Evolutionary conservation across 2,888 invertebrate species (phyloP), one percentile per base, ranked within the genome.

Genomic region (Ormyrus pomaceus): DNA sequence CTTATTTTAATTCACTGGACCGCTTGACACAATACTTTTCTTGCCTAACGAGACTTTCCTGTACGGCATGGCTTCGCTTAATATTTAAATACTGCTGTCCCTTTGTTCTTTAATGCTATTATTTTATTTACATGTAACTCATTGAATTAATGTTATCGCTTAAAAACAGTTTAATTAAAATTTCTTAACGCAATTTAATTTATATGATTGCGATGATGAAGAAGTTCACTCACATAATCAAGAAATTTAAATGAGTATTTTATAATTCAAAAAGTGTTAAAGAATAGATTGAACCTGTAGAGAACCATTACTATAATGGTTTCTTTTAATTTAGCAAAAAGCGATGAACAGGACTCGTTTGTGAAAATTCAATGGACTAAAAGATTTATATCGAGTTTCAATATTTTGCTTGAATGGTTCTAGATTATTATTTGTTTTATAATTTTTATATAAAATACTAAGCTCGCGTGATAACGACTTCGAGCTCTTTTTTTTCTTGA

Each of bases 371-470:
- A 10, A 65, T 34, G 10, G 56, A 9, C 34, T 34, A 34, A 34
- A 34, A 34, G 34, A 34, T 34, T 34, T 34, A 34, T 34, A 34
- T 4, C 34, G 34, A 34, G 34, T 34, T 34, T 34, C 34, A 50
- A 51, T 45, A 9, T 75, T 71, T 72, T 13, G 76, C 53, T 80
- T 80, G n/a, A 68, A 68, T 62, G 45, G 46, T 61, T 51, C 55
- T 76, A 62, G 9, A 51, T 50, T 13, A 45, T 59, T 46, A 9
- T 69, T 64, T 64, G 48, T 55, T 75, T 78, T 75, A n/a, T 79
- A 72, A 74, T 72, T 76, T 65, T 81, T 82, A 79, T 83, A 83
- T 80, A 83, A 82, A 83, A 83, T 83, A 83, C 82, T 82, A 82
- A 82, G 81, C 79, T 79, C 80, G 65, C 72, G 76, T 76, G 58